Evolutionary conservation across 2,888 invertebrate species (phyloP).

Genomic region (Reticulitermes lucifugus): DNA sequence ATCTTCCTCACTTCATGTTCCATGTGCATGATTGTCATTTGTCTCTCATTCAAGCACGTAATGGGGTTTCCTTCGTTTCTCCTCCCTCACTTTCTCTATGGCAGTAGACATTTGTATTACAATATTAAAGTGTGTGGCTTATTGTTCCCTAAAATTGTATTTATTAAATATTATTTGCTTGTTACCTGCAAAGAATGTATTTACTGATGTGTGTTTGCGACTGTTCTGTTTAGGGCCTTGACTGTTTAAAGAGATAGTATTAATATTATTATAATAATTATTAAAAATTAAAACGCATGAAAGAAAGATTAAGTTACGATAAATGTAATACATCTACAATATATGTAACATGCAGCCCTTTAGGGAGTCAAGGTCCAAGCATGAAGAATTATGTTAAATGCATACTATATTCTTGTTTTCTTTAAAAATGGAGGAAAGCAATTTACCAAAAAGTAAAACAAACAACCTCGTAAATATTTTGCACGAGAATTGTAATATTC

Average conservation of each 20-base stretch:
- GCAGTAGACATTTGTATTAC: slow-evolving; percentile 27
- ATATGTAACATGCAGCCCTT: background rate
- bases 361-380: slow-evolving; percentile 14
- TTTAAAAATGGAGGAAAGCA: slow-evolving; percentile 44
- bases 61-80: background rate
- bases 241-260: background rate
- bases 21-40: slow-evolving; percentile 34
- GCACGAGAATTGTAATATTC: slow-evolving; percentile 21
- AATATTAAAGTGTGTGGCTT: slow-evolving; percentile 33
- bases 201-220: slow-evolving; percentile 27
- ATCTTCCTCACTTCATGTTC: slow-evolving; percentile 21
- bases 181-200: slow-evolving; percentile 27
- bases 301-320: background rate
- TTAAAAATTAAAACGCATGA: slow-evolving; percentile 7
- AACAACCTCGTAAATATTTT: slow-evolving; percentile 22
- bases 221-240: slow-evolving; percentile 27
- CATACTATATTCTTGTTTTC: slow-evolving; percentile 34
- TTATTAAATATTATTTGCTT: slow-evolving; percentile 36
- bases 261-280: background rate
- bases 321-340: background rate
- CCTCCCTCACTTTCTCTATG: slow-evolving; percentile 16
- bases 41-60: slow-evolving; percentile 19
- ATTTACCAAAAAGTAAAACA: slow-evolving; percentile 43
- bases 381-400: slow-evolving; percentile 36
- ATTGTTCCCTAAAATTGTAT: slow-evolving; percentile 31